Evolutionary conservation across 1,140 invertebrate species (phyloP).

Genomic region (Samia ricini): DNA sequence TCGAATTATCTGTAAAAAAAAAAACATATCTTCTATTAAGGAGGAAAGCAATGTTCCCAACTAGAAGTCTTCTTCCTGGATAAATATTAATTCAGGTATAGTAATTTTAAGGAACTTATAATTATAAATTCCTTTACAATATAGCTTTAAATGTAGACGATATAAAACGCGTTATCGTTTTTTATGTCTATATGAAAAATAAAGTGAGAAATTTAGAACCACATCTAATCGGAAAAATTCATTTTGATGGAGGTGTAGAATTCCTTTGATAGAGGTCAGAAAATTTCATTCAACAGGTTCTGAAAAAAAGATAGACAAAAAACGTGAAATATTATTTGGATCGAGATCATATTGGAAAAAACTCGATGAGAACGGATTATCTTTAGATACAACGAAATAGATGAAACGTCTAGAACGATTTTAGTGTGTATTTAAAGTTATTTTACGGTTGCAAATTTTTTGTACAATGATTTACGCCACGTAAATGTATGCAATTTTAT

Average conservation of each 20-base stretch:
- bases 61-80: too few relatives aligned
- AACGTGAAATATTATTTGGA: background rate
- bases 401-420: background rate
- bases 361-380: background rate
- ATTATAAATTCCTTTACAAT: too few relatives aligned
- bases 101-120: too few relatives aligned
- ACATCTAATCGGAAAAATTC: background rate
- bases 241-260: background rate
- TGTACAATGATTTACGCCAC: background rate
- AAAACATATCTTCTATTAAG: too few relatives aligned
- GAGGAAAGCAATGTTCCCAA: too few relatives aligned
- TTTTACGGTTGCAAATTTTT: background rate
- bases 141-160: too few relatives aligned
- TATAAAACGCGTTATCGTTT: too few relatives aligned
- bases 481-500: background rate
- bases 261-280: background rate
- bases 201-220: background rate
- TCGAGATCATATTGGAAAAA: background rate
- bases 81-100: too few relatives aligned
- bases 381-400: background rate
- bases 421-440: background rate
- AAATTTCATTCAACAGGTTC: constrained; percentile 1
- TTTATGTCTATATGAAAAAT: too few relatives aligned
- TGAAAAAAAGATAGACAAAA: background rate
- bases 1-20: too few relatives aligned